Conservation (phyloP, 1,140 invertebrate genomes). For the Apis laboriosa region DNA sequence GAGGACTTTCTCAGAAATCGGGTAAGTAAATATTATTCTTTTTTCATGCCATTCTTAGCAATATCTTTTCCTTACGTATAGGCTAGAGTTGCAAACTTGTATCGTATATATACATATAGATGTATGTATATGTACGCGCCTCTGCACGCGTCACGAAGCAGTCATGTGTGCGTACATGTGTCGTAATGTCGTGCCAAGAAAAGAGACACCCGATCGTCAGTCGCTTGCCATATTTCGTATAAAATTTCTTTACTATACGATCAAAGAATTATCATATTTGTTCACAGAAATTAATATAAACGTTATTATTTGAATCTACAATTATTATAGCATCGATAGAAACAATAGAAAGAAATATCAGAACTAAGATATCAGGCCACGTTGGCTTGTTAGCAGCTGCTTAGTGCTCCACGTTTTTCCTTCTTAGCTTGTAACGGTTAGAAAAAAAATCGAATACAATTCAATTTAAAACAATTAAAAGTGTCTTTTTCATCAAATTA, state of each 20-base stretch:
- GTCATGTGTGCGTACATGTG: constrained; percentile 58
- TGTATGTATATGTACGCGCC: constrained; percentile 1
- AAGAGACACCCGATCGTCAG: constrained; percentile 60
- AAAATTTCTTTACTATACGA: constrained; percentile 50
- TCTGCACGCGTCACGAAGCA: constrained; percentile 33
- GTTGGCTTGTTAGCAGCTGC: constrained; percentile 56
- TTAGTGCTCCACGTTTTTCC: constrained; percentile 14
- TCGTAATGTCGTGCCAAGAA: constrained; percentile 68
- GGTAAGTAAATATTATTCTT: constrained; percentile 83
- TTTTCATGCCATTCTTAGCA: not conserved
- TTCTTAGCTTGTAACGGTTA: not conserved
- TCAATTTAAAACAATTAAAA: constrained; percentile 2
- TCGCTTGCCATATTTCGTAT: constrained; percentile 60
- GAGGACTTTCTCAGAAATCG: constrained; percentile 93
- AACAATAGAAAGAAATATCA: constrained; percentile 25
- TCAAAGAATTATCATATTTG: not conserved
- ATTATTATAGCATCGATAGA: not conserved
- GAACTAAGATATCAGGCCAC: constrained; percentile 35
- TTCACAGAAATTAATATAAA: not conserved
- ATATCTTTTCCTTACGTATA: constrained; percentile 10
- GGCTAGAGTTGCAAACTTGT: constrained; percentile 40
- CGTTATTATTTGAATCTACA: not conserved
- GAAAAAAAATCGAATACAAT: constrained; percentile 12
- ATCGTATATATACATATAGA: constrained; percentile 10
- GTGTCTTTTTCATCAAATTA: constrained; percentile 17